Percentiles rank a stretch among this genome's conserved stretches.
These are phyloP conservation scores for Arctopsyche grandis DNA, from an alignment of 1,140 invertebrate species.

Conservation along the genomic window DNA sequence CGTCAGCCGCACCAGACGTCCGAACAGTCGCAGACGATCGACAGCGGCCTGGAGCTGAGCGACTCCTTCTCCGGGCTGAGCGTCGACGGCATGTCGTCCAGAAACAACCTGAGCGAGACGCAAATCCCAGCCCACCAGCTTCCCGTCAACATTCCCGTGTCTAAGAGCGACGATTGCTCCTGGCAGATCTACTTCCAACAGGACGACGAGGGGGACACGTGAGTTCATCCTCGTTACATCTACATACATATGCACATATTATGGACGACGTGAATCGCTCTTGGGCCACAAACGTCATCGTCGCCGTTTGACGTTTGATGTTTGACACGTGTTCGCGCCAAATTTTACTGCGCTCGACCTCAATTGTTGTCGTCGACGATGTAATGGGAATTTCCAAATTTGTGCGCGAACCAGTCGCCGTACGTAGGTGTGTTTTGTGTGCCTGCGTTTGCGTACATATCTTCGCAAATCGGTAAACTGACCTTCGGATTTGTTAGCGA, in stretches of 20 bases:
- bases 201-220: constrained; percentile 76
- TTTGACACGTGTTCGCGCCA: not conserved
- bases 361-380: too few species aligned
- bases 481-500: too few species aligned
- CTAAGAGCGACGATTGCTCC: constrained; percentile 50
- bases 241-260: too few species aligned
- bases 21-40: constrained; percentile 51
- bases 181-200: constrained; percentile 68
- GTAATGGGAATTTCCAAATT: constrained; percentile 29
- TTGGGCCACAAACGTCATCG: too few species aligned
- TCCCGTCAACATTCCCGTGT: constrained; percentile 31
- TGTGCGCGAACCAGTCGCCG: not conserved
- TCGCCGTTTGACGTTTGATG: not conserved
- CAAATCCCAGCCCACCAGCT: constrained; percentile 35
- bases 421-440: too few species aligned
- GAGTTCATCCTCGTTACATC: constrained; percentile 59
- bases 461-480: too few species aligned
- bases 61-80: constrained; percentile 67
- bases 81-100: constrained; percentile 52
- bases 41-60: constrained; percentile 66
- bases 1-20: not conserved
- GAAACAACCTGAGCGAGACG: constrained; percentile 57
- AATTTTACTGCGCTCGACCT: too few species aligned
- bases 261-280: too few species aligned
- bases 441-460: too few species aligned